Evolutionary conservation across 2,797 vertebrate genomes (phyloP).

Genomic region (Crocidura indochinensis): DNA sequence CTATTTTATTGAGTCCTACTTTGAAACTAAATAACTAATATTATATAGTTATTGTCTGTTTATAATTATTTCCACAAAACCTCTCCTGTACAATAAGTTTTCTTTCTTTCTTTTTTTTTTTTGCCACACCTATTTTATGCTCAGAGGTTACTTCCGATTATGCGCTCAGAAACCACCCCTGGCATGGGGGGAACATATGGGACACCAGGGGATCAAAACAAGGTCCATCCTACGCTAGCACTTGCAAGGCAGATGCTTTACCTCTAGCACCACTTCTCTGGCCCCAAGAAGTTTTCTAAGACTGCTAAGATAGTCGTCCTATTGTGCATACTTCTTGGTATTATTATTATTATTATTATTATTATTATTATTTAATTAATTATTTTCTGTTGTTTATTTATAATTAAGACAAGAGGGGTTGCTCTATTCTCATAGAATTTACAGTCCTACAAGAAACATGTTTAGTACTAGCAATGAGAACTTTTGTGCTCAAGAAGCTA

Average conservation of each 20-base stretch:
- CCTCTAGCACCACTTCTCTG: too few species aligned
- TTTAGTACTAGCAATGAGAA: not conserved
- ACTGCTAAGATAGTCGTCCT: constrained; percentile 29
- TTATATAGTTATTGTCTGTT: constrained; percentile 29
- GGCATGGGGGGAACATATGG: too few species aligned
- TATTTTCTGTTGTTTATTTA: constrained; percentile 10
- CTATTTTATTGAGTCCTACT: constrained; percentile 21
- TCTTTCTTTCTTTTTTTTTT: too few species aligned
- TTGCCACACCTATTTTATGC: too few species aligned
- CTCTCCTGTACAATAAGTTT: not conserved
- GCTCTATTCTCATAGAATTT: not conserved
- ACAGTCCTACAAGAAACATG: not conserved
- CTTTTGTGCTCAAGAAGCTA: not conserved
- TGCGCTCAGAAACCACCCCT: too few species aligned
- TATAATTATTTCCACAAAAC: constrained; percentile 14
- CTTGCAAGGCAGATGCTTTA: not conserved
- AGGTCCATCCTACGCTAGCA: too few species aligned
- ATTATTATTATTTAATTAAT: constrained; percentile 19
- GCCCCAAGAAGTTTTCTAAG: not conserved
- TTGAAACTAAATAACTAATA: constrained; percentile 21
- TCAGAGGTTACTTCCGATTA: too few species aligned
- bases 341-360: constrained; percentile 24
- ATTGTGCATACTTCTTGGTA: not conserved
- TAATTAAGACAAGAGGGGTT: not conserved
- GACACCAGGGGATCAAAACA: too few species aligned